Evolutionary conservation across 2,113 vertebrate genomes (phyloP).

Genomic region (Eurystomus gularis): DNA sequence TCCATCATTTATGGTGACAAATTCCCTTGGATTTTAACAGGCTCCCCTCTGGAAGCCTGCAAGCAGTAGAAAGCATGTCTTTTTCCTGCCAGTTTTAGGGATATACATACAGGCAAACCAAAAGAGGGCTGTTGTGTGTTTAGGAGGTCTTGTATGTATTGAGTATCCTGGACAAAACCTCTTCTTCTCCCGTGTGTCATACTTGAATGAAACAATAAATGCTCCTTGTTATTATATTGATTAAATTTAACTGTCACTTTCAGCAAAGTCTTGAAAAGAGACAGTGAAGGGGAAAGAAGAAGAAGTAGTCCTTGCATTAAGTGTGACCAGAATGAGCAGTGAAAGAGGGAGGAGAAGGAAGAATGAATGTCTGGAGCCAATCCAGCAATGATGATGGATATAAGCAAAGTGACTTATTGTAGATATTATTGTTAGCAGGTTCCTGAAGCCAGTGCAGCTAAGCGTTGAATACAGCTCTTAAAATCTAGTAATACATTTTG

Average conservation of each 20-base stretch:
- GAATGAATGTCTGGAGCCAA: background rate
- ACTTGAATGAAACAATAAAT: background rate
- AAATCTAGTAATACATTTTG: background rate
- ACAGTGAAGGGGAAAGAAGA: background rate
- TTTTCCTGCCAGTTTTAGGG: background rate
- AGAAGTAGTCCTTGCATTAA: background rate
- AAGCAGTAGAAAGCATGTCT: background rate
- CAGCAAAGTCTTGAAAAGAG: background rate
- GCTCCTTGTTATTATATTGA: background rate
- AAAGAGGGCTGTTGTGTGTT: background rate
- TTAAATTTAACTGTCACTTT: background rate
- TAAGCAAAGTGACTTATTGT: background rate
- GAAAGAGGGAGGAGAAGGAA: background rate
- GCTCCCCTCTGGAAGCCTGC: background rate
- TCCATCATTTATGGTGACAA: background rate
- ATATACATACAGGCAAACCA: background rate
- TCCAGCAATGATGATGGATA: background rate
- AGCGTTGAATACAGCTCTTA: background rate
- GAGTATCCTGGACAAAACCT: background rate
- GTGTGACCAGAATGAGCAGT: background rate
- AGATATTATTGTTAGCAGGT: background rate
- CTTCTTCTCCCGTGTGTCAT: background rate
- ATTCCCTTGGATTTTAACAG: constrained; percentile 29
- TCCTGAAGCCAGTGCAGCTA: background rate
- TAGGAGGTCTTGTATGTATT: background rate